Evolutionary conservation across 2,797 vertebrate species (phyloP).

Genomic region (Acropternis orthonyx): DNA sequence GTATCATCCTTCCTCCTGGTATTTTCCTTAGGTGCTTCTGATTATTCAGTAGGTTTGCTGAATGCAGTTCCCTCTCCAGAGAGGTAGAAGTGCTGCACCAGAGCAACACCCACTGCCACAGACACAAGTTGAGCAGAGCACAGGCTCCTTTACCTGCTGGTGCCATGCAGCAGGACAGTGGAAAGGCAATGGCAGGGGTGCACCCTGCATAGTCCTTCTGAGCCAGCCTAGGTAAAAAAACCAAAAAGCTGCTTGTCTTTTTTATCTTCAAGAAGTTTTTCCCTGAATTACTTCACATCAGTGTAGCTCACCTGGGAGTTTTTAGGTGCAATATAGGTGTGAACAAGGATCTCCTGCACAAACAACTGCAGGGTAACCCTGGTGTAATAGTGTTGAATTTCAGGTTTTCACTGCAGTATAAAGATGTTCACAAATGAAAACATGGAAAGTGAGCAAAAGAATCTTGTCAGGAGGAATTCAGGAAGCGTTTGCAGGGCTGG

Average conservation of each 20-base stretch:
- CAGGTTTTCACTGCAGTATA: background rate
- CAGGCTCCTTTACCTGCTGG: background rate
- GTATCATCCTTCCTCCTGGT: background rate
- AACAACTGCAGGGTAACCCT: background rate
- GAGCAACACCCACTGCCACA: background rate
- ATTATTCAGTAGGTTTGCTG: background rate
- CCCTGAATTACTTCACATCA: background rate
- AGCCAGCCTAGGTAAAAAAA: background rate
- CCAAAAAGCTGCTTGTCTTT: background rate
- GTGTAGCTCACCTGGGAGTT: background rate
- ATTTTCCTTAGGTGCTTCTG: background rate
- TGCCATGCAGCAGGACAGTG: background rate
- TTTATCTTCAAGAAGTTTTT: background rate
- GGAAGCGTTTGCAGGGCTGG: background rate
- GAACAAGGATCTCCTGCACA: background rate
- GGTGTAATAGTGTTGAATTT: background rate
- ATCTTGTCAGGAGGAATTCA: background rate
- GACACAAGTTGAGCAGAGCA: background rate
- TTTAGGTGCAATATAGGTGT: background rate
- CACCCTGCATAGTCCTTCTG: background rate
- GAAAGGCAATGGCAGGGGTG: background rate
- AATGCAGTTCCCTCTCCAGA: background rate
- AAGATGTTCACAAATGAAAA: background rate
- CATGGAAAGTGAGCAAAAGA: background rate
- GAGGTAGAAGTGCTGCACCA: background rate